These are phyloP conservation scores for Phthorimaea operculella DNA, from an alignment of 1,140 invertebrate genomes.

Conservation along the genomic window DNA sequence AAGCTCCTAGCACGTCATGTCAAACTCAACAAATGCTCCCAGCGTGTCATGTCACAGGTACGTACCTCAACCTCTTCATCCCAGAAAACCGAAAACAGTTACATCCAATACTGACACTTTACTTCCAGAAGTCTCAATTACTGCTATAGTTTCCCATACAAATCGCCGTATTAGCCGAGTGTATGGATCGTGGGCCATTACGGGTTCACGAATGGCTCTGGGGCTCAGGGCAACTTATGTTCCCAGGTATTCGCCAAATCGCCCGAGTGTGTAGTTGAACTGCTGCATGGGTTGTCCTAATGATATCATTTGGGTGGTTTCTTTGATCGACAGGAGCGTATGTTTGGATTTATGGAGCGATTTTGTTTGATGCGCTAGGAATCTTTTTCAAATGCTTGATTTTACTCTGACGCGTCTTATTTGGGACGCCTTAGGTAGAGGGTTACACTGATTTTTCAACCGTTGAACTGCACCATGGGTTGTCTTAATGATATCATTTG, in stretches of 20 bases:
- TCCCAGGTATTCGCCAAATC: neutral
- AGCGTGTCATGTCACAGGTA: too few relatives aligned
- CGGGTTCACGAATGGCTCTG: neutral
- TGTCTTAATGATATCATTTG: neutral
- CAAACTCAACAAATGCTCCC: too few relatives aligned
- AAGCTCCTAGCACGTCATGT: too few relatives aligned
- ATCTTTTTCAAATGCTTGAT: too few relatives aligned
- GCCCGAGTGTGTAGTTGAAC: neutral
- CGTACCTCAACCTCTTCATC: too few relatives aligned
- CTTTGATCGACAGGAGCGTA: too few relatives aligned
- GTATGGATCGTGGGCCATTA: neutral
- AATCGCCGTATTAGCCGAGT: neutral
- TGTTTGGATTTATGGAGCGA: too few relatives aligned
- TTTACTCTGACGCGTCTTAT: too few relatives aligned
- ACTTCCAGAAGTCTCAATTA: neutral
- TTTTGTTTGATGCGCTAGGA: too few relatives aligned
- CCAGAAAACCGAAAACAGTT: neutral
- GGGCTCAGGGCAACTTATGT: neutral
- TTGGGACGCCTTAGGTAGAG: too few relatives aligned
- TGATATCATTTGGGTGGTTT: neutral
- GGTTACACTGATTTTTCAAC: too few relatives aligned
- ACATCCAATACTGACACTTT: neutral
- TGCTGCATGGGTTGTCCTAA: neutral
- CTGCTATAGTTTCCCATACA: conserved; percentile 1
- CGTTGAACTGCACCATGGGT: neutral